Percentiles rank a stretch among this genome's conserved stretches.
These are phyloP conservation scores for Xestobium rufovillosum DNA, from an alignment of 2,888 invertebrate species.

Conservation along the genomic window DNA sequence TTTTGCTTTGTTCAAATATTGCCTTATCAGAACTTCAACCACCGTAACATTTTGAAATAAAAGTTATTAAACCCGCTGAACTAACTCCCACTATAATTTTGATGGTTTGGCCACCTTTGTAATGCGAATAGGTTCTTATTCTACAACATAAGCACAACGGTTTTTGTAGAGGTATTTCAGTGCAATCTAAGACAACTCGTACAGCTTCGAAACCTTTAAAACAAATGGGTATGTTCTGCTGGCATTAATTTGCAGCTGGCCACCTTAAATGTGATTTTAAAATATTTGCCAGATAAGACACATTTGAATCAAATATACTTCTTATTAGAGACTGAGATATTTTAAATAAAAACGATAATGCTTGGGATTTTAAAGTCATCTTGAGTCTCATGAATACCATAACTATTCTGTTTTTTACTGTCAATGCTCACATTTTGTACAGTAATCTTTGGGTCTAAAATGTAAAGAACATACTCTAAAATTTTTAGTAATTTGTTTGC, in stretches of 20 bases:
- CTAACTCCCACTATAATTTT: conserved; percentile 11
- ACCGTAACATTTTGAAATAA: conserved; percentile 2
- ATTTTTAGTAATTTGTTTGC: too few species aligned
- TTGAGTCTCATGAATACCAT: too few species aligned
- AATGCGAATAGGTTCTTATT: conserved; percentile 6
- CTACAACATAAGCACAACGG: conserved; percentile 4
- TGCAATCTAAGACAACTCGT: conserved; percentile 12
- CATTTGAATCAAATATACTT: too few species aligned
- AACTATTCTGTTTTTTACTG: too few species aligned
- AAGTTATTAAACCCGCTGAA: conserved; percentile 10
- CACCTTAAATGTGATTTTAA: too few species aligned
- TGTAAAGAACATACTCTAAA: too few species aligned
- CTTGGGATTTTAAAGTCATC: too few species aligned
- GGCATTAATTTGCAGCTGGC: neutral
- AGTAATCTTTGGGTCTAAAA: too few species aligned
- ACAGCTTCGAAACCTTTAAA: neutral
- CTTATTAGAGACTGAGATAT: too few species aligned
- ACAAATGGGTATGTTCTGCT: neutral
- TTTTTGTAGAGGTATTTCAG: conserved; percentile 8
- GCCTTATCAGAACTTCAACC: conserved; percentile 6
- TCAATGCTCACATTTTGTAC: too few species aligned
- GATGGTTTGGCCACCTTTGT: conserved; percentile 5
- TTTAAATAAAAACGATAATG: too few species aligned
- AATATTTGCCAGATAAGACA: too few species aligned
- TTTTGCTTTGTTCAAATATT: conserved; percentile 3